These are phyloP conservation scores for Sarcophaga bullata DNA, from an alignment of 1,140 invertebrate genomes.

Conservation along the genomic window DNA sequence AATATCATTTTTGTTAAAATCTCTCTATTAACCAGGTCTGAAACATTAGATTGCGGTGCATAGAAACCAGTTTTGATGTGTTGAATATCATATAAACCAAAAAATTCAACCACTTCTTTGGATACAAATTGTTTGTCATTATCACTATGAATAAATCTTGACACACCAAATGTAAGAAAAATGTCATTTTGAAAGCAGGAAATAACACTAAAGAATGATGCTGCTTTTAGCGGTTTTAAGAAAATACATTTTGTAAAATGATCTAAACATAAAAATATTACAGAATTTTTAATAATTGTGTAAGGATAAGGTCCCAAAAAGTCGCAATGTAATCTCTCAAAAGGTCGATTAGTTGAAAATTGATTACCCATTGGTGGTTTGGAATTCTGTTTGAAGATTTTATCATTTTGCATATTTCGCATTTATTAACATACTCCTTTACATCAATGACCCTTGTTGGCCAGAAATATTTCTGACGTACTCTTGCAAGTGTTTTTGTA, in stretches of 20 bases:
- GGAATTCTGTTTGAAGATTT: constrained; percentile 22
- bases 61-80: not conserved
- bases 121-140: constrained; percentile 10
- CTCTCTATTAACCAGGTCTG: not conserved
- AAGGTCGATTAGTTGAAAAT: constrained; percentile 40
- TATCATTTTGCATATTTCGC: not conserved
- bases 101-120: not conserved
- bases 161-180: not conserved
- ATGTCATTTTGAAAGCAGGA: constrained; percentile 10
- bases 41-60: not conserved
- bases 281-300: not conserved
- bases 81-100: not conserved
- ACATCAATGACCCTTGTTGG: constrained; percentile 1
- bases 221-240: constrained; percentile 4
- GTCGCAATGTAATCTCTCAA: constrained; percentile 27
- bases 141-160: not conserved
- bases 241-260: constrained; percentile 25
- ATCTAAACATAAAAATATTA: not conserved
- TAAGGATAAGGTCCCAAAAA: not conserved
- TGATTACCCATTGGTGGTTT: constrained; percentile 7
- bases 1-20: not conserved
- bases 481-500: not conserved
- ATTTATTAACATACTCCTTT: not conserved
- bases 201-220: not conserved
- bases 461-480: constrained; percentile 28